phyloP scores from a whole-genome alignment of 2,888 invertebrate species.

The Anoplius nigerrimus region DNA sequence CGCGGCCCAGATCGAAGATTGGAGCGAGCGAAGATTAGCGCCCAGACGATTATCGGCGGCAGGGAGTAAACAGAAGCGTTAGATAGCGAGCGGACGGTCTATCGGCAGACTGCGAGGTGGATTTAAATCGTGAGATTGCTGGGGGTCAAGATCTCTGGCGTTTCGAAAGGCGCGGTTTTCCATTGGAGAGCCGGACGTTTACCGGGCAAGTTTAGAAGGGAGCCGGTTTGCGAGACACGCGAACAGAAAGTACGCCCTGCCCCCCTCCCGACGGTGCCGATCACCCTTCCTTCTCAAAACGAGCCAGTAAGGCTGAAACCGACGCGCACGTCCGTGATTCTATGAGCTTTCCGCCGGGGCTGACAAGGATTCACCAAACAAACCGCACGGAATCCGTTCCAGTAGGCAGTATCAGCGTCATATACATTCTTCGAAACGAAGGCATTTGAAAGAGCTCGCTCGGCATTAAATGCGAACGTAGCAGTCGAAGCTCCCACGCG shows the following conservation, averaged over 20 bases:
- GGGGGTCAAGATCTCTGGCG: too few species aligned
- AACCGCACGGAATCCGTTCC: slow-evolving; percentile 23
- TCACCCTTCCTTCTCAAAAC: neutral
- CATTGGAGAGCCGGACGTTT: neutral
- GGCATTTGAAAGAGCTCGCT: slow-evolving; percentile 47
- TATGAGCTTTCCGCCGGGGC: slow-evolving; percentile 21
- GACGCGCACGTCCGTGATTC: slow-evolving; percentile 18
- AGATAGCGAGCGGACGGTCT: too few species aligned
- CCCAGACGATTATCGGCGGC: too few species aligned
- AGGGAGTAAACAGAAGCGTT: too few species aligned
- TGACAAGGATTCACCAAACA: slow-evolving; percentile 40
- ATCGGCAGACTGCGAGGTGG: too few species aligned
- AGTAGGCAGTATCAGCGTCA: slow-evolving; percentile 30
- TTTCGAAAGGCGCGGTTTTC: neutral
- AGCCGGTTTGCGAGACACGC: neutral
- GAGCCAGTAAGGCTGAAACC: slow-evolving; percentile 12
- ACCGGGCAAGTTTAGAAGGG: too few species aligned
- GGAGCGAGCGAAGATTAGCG: too few species aligned
- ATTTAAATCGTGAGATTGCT: too few species aligned
- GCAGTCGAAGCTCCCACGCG: slow-evolving; percentile 40
- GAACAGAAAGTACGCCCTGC: slow-evolving; percentile 17
- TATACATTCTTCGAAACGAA: slow-evolving; percentile 34
- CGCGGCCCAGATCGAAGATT: too few species aligned
- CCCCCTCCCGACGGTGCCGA: too few species aligned
- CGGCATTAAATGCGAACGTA: slow-evolving; percentile 43